These are phyloP conservation scores for Tillus elongatus DNA, from an alignment of 2,888 invertebrate species.

Conservation along the genomic window DNA sequence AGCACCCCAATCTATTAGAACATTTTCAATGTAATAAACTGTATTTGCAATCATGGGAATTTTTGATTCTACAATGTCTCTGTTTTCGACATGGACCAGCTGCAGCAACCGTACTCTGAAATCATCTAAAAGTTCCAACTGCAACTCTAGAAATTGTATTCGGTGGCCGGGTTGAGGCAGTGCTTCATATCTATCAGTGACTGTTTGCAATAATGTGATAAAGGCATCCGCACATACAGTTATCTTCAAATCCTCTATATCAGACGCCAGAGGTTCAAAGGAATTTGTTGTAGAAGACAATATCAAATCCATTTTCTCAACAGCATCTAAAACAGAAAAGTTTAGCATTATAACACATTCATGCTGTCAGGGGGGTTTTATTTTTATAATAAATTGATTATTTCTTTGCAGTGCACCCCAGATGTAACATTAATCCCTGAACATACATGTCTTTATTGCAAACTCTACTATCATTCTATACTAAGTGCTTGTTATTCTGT, in stretches of 20 bases:
- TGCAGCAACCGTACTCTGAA: slow-evolving; percentile 74
- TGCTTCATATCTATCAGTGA: slow-evolving; percentile 76
- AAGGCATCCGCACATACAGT: slow-evolving; percentile 87
- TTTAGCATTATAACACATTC: neutral
- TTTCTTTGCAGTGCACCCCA: too few relatives aligned
- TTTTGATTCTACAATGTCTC: slow-evolving; percentile 49
- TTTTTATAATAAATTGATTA: too few relatives aligned
- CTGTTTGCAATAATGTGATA: slow-evolving; percentile 72
- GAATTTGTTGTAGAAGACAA: slow-evolving; percentile 54
- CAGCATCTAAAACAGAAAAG: slow-evolving; percentile 56
- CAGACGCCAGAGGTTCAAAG: slow-evolving; percentile 55
- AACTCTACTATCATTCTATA: too few relatives aligned
- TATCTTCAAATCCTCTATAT: slow-evolving; percentile 63
- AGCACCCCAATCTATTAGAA: slow-evolving; percentile 69
- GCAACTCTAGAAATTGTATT: slow-evolving; percentile 80
- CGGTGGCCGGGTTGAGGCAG: slow-evolving; percentile 79
- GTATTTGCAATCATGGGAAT: slow-evolving; percentile 66
- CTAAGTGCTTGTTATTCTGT: too few relatives aligned
- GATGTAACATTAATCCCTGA: too few relatives aligned
- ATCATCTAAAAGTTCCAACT: slow-evolving; percentile 83
- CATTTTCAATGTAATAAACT: slow-evolving; percentile 58
- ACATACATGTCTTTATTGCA: too few relatives aligned
- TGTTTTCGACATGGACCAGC: slow-evolving; percentile 55
- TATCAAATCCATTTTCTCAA: slow-evolving; percentile 83
- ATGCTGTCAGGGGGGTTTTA: too few relatives aligned